Evolutionary conservation across 1,140 invertebrate species (phyloP).

Genomic region (Philotrypesis tridentata): DNA sequence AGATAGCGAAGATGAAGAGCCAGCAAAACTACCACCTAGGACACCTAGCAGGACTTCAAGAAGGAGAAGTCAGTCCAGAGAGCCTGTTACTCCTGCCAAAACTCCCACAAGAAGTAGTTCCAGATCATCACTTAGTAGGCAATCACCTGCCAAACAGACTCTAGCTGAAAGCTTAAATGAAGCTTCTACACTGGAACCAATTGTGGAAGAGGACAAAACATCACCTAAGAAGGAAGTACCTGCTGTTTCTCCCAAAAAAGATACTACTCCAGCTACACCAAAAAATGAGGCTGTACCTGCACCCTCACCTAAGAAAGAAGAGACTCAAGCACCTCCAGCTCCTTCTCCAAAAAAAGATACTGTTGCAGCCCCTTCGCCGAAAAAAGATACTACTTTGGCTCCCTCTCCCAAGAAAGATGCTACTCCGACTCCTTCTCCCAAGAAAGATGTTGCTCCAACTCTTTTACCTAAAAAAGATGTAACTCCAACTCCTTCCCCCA

Average conservation of each 20-base stretch:
- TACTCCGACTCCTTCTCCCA: neutral
- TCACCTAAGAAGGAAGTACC: slow-evolving; percentile 24
- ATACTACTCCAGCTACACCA: neutral
- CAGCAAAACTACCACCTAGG: slow-evolving; percentile 52
- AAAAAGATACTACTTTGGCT: neutral
- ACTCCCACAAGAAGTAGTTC: slow-evolving; percentile 56
- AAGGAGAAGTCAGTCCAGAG: slow-evolving; percentile 48
- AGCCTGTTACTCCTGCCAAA: slow-evolving; percentile 58
- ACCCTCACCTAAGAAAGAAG: slow-evolving; percentile 9
- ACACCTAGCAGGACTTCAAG: slow-evolving; percentile 66
- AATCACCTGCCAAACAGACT: slow-evolving; percentile 57
- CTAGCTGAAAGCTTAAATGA: slow-evolving; percentile 54
- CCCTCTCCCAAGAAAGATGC: slow-evolving; percentile 35
- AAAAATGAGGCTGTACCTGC: slow-evolving; percentile 5
- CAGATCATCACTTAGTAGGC: slow-evolving; percentile 52
- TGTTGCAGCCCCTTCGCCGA: neutral
- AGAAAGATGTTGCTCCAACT: neutral
- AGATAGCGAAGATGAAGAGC: slow-evolving; percentile 56
- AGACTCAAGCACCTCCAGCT: neutral
- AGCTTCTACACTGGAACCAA: slow-evolving; percentile 51
- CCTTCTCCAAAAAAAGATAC: neutral
- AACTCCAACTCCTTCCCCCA: neutral
- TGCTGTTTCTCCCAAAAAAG: slow-evolving; percentile 29
- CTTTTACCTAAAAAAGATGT: neutral
- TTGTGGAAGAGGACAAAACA: slow-evolving; percentile 51